These are phyloP conservation scores for Toxotes chatareus DNA, from an alignment of 2,113 vertebrate species.

Conservation along the genomic window DNA sequence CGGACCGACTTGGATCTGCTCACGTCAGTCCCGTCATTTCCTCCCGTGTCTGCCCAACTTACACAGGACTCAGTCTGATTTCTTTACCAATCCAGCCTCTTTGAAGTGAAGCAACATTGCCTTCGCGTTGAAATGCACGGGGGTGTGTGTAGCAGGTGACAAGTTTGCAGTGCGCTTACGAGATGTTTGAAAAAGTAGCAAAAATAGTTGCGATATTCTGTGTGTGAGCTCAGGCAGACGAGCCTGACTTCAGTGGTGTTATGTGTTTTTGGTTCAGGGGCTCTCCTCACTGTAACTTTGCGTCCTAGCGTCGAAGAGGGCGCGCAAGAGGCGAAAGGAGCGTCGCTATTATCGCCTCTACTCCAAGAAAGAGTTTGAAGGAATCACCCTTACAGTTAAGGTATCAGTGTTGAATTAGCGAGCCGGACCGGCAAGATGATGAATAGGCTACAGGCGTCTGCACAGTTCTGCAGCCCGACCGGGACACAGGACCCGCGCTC, in stretches of 20 bases:
- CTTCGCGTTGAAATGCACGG: neutral
- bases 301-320: conserved; percentile 13
- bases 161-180: neutral
- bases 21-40: conserved; percentile 76
- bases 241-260: neutral
- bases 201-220: neutral
- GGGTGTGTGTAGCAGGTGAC: neutral
- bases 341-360: neutral
- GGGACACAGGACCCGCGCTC: conserved; percentile 19
- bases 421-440: conserved; percentile 13
- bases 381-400: conserved; percentile 40
- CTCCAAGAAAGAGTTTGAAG: conserved; percentile 29
- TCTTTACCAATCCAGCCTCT: conserved; percentile 11
- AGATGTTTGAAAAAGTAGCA: neutral
- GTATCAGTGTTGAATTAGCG: conserved; percentile 37
- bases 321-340: conserved; percentile 16
- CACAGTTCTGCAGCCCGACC: conserved; percentile 32
- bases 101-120: neutral
- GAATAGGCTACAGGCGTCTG: conserved; percentile 35
- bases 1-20: conserved; percentile 87
- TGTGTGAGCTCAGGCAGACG: neutral
- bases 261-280: neutral
- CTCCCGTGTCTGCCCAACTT: conserved; percentile 11
- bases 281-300: conserved; percentile 35
- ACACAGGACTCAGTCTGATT: conserved; percentile 5